Conservation (phyloP, 2,113 vertebrate species). For the Oryzias javanicus region DNA sequence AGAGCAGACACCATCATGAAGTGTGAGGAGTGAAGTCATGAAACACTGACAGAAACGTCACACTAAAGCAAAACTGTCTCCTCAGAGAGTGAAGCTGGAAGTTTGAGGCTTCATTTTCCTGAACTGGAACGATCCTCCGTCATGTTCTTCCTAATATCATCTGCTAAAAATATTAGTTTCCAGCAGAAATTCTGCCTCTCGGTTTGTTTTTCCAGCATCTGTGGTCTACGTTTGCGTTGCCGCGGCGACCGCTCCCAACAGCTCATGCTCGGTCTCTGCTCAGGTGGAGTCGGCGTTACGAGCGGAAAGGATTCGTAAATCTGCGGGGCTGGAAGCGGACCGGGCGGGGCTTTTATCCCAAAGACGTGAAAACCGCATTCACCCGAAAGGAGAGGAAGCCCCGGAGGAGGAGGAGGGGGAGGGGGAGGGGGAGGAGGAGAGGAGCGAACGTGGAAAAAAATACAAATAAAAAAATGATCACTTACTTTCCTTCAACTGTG, state of each 20-base stretch:
- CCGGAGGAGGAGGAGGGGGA: neutral
- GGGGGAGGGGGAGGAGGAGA: neutral
- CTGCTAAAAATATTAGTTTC: too few relatives aligned
- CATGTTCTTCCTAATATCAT: too few relatives aligned
- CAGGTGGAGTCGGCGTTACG: constrained; percentile 13
- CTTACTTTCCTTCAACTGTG: constrained; percentile 95
- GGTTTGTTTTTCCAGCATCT: neutral
- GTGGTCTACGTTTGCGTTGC: neutral
- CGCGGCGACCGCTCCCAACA: constrained; percentile 4
- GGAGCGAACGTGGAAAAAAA: constrained; percentile 41
- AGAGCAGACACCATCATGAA: too few relatives aligned
- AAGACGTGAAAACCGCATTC: constrained; percentile 3
- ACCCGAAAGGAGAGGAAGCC: constrained; percentile 1
- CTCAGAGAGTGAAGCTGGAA: too few relatives aligned
- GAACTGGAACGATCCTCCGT: too few relatives aligned
- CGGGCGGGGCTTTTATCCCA: constrained; percentile 16
- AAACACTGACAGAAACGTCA: too few relatives aligned
- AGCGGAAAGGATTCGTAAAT: neutral
- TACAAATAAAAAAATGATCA: constrained; percentile 75
- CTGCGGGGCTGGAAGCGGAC: constrained; percentile 5
- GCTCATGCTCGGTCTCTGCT: constrained; percentile 14
- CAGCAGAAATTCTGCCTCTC: too few relatives aligned
- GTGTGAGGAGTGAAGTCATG: too few relatives aligned
- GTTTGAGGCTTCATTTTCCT: too few relatives aligned
- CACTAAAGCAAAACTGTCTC: too few relatives aligned